Percentiles rank a stretch among this genome's conserved stretches.
These are phyloP conservation scores for Drosophila albomicans DNA, from an alignment of 1,140 invertebrate genomes.

Conservation along the genomic window DNA sequence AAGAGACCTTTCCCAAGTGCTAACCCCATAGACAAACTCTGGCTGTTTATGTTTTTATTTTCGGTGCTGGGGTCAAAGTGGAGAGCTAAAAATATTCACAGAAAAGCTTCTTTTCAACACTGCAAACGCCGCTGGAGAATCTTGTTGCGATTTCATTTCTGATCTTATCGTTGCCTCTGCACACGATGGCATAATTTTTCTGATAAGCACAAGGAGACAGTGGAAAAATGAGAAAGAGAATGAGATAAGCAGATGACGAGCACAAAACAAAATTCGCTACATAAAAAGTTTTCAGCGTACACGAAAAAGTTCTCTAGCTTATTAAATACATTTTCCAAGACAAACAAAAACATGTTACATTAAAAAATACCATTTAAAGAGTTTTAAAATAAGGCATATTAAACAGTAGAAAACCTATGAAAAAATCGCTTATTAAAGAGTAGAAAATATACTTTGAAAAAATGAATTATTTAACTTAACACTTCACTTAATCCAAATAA, in stretches of 20 bases:
- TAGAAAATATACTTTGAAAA: too few relatives aligned
- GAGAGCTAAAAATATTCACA: background rate
- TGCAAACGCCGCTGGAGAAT: too few relatives aligned
- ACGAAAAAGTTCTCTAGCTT: background rate
- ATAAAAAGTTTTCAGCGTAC: background rate
- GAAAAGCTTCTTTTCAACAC: background rate
- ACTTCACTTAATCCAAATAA: background rate
- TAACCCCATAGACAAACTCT: background rate
- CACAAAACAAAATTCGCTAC: background rate
- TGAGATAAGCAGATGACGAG: background rate
- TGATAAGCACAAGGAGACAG: conserved; percentile 15
- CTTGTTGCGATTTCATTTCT: conserved; percentile 4
- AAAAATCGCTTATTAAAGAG: too few relatives aligned
- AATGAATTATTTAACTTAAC: too few relatives aligned
- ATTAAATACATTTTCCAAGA: background rate
- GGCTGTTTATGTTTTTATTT: too few relatives aligned
- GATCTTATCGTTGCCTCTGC: conserved; percentile 26
- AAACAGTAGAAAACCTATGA: too few relatives aligned
- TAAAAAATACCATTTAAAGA: too few relatives aligned
- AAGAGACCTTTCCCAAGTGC: conserved; percentile 11
- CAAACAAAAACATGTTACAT: background rate
- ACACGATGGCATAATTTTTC: conserved; percentile 14
- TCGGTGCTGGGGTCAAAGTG: conserved; percentile 10
- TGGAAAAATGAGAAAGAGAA: background rate
- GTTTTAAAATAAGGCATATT: too few relatives aligned